Conservation (phyloP, 2,113 vertebrate species). For the Felis catus region DNA sequence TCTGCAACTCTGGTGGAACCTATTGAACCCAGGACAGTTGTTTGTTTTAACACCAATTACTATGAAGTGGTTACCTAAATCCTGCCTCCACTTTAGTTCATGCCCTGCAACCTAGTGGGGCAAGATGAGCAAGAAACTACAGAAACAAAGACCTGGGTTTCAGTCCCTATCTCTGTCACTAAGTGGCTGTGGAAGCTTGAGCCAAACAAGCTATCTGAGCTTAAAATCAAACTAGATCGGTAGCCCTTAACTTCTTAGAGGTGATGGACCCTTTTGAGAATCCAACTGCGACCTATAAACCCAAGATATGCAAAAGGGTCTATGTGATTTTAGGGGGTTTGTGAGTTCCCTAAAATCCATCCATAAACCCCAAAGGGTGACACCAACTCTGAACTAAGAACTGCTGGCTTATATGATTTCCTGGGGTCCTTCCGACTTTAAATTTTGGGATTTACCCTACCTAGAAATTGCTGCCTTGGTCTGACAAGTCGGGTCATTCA, state of each 20-base stretch:
- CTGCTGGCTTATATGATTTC: not conserved
- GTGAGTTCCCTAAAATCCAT: not conserved
- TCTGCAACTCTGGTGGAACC: not conserved
- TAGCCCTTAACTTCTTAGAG: not conserved
- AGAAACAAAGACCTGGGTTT: not conserved
- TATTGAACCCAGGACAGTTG: not conserved
- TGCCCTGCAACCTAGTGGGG: not conserved
- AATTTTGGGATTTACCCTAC: not conserved
- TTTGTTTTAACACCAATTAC: not conserved
- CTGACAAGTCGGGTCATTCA: not conserved
- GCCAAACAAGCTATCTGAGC: not conserved
- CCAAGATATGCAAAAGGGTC: not conserved
- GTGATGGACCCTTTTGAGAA: not conserved
- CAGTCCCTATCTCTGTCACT: not conserved
- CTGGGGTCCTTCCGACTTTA: not conserved
- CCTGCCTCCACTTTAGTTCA: not conserved
- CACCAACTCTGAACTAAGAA: not conserved
- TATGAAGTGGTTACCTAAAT: constrained; percentile 17
- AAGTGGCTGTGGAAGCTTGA: not conserved
- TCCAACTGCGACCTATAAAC: not conserved
- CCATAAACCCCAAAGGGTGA: not conserved
- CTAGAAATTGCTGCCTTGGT: constrained; percentile 24
- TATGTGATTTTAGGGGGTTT: not conserved
- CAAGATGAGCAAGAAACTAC: constrained; percentile 24
- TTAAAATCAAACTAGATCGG: not conserved